These are phyloP conservation scores for Amyelois transitella DNA, from an alignment of 1,140 invertebrate species.

Conservation along the genomic window DNA sequence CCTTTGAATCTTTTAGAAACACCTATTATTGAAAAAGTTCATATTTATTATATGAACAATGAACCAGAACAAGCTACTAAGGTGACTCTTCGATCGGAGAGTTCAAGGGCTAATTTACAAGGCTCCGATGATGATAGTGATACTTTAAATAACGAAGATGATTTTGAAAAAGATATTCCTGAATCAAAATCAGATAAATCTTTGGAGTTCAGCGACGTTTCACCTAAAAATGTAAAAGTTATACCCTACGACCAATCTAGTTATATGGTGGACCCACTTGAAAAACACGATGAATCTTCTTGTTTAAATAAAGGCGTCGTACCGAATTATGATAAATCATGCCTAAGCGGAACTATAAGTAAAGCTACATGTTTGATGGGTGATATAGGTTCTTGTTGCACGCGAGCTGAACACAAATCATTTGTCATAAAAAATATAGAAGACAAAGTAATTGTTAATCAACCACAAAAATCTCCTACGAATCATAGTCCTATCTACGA, in stretches of 20 bases:
- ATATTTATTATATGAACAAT: slow-evolving; percentile 87
- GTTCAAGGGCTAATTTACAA: slow-evolving; percentile 75
- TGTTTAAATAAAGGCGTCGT: slow-evolving; percentile 61
- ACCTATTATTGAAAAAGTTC: slow-evolving; percentile 83
- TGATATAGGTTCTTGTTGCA: slow-evolving; percentile 67
- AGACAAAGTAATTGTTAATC: slow-evolving; percentile 75
- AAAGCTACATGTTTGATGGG: slow-evolving; percentile 74
- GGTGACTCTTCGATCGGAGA: slow-evolving; percentile 79
- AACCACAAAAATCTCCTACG: slow-evolving; percentile 76
- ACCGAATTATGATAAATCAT: slow-evolving; percentile 73
- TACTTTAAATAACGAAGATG: slow-evolving; percentile 76
- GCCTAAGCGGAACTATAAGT: slow-evolving; percentile 73
- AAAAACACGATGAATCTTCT: slow-evolving; percentile 54
- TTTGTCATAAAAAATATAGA: slow-evolving; percentile 55
- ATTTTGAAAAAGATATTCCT: slow-evolving; percentile 66
- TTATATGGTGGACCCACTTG: slow-evolving; percentile 71
- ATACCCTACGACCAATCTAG: slow-evolving; percentile 71
- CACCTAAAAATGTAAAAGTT: slow-evolving; percentile 40
- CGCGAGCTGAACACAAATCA: slow-evolving; percentile 59
- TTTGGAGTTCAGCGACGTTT: slow-evolving; percentile 23
- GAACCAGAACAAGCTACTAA: slow-evolving; percentile 81
- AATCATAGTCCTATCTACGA: slow-evolving; percentile 78
- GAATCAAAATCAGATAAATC: slow-evolving; percentile 58
- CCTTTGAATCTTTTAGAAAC: slow-evolving; percentile 82
- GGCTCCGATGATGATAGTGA: slow-evolving; percentile 76